These are phyloP conservation scores for Ahaetulla prasina DNA, from an alignment of 2,113 vertebrate genomes.

Conservation along the genomic window DNA sequence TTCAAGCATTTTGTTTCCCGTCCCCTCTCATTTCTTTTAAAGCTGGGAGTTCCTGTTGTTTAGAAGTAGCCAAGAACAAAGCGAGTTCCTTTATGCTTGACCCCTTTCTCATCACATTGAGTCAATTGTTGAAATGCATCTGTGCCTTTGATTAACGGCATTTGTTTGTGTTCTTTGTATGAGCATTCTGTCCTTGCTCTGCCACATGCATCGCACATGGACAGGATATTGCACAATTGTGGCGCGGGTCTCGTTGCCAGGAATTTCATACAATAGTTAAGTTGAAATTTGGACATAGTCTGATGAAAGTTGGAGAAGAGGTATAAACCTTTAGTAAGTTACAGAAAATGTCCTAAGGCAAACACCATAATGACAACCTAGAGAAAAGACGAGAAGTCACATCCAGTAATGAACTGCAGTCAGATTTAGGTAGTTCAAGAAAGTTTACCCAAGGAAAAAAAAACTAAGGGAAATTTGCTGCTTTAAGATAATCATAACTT, in stretches of 20 bases:
- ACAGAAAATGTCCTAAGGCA: background rate
- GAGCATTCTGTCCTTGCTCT: background rate
- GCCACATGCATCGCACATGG: background rate
- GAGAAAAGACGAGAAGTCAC: background rate
- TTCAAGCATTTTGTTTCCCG: background rate
- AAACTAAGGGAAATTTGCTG: background rate
- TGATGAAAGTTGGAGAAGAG: background rate
- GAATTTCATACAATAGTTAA: background rate
- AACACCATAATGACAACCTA: background rate
- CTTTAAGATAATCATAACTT: background rate
- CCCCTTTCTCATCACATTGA: background rate
- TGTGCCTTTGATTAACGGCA: background rate
- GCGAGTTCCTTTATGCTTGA: background rate
- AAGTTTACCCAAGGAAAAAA: background rate
- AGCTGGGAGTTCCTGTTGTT: background rate
- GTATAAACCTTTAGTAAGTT: background rate
- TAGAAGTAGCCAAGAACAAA: background rate
- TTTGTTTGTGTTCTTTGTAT: background rate
- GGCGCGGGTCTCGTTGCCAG: background rate
- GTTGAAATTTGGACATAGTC: background rate
- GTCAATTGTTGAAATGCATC: background rate
- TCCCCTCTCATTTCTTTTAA: background rate
- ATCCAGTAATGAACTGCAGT: background rate
- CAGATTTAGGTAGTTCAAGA: background rate
- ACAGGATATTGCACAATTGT: background rate